Conservation (phyloP, 2,888 invertebrate species). For the Harpagoxenus sublaevis region DNA sequence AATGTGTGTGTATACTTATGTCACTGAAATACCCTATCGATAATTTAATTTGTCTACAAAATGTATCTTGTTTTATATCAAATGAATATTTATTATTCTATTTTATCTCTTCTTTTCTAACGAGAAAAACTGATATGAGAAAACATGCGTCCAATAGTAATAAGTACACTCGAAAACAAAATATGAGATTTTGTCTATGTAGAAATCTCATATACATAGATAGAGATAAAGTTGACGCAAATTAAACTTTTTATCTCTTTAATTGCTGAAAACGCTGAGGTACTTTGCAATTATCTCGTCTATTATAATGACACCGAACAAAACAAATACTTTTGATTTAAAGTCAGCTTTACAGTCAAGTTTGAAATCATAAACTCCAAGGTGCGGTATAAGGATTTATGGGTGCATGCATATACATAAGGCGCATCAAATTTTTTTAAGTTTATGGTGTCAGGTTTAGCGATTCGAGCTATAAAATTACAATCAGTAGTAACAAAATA, state of each 20-base stretch:
- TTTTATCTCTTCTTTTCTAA: not conserved
- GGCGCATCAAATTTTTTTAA: conserved; percentile 55
- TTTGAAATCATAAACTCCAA: conserved; percentile 60
- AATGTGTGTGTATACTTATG: not conserved
- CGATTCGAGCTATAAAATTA: conserved; percentile 58
- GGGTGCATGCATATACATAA: conserved; percentile 61
- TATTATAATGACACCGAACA: conserved; percentile 64
- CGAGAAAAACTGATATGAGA: not conserved
- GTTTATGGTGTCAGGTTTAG: conserved; percentile 65
- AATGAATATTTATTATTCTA: not conserved
- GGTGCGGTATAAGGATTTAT: conserved; percentile 59
- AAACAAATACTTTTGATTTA: conserved; percentile 61
- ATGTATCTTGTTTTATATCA: not conserved
- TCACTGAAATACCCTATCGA: not conserved
- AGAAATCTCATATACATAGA: not conserved
- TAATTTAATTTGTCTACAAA: not conserved
- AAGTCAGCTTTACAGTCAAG: conserved; percentile 65
- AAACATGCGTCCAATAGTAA: not conserved
- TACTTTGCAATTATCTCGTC: conserved; percentile 63
- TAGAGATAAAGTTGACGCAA: not conserved
- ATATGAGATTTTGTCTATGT: not conserved
- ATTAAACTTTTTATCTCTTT: not conserved
- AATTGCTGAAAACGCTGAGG: not conserved
- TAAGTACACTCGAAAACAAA: not conserved
- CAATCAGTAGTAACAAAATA: conserved; percentile 56